A percentile compares a stretch with the other conserved stretches of the same genome.
phyloP scores from a whole-genome alignment of 2,888 invertebrate species.

The Orthonevra nobilis region DNA sequence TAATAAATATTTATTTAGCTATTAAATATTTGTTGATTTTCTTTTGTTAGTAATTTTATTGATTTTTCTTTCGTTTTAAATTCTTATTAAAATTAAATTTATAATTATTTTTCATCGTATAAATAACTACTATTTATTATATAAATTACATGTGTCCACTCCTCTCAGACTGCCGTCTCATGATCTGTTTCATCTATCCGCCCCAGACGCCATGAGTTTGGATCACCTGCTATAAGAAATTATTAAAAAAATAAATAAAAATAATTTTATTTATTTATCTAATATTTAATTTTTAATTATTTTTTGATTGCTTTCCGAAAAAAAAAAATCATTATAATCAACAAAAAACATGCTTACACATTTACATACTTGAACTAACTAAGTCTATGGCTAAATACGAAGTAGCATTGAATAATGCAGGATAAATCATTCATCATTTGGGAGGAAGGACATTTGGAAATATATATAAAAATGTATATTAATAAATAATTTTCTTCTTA shows the following conservation, averaged over 20 bases:
- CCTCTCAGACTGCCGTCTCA: constrained; percentile 88
- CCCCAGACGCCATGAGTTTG: constrained; percentile 90
- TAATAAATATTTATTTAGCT: constrained; percentile 42
- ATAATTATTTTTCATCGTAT: constrained; percentile 41
- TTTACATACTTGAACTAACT: constrained; percentile 42
- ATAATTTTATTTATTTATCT: no score
- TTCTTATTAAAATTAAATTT: constrained; percentile 20
- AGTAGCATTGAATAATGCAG: constrained; percentile 57
- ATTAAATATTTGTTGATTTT: constrained; percentile 26
- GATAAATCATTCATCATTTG: constrained; percentile 43
- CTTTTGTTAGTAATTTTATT: background rate
- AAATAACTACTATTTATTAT: constrained; percentile 67
- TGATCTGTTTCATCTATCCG: constrained; percentile 91
- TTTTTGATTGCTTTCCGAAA: background rate
- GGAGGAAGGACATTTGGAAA: constrained; percentile 5
- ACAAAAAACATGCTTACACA: constrained; percentile 55
- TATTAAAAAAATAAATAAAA: constrained; percentile 14
- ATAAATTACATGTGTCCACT: constrained; percentile 61
- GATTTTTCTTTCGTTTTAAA: constrained; percentile 44
- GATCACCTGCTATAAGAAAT: constrained; percentile 83
- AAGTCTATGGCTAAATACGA: constrained; percentile 48
- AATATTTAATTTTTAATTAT: constrained; percentile 1
- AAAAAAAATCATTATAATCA: background rate
- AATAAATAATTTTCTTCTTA: background rate
- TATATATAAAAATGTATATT: background rate